Conservation (phyloP, 2,113 vertebrate species). For the Syngnathus scovelli region DNA sequence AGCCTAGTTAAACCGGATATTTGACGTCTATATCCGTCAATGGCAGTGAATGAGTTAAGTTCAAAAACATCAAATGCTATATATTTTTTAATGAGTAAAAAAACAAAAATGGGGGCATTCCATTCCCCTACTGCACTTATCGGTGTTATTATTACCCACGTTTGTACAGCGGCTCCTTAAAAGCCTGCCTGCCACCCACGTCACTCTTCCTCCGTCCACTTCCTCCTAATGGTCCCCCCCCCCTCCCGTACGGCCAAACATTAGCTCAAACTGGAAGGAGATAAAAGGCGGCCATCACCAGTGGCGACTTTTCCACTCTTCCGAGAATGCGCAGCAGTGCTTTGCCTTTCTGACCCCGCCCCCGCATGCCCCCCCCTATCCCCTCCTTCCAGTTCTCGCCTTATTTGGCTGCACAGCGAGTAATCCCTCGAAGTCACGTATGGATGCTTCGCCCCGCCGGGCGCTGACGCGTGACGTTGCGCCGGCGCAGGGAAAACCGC, state of each 20-base stretch:
- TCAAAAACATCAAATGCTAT: too few species aligned
- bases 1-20: too few species aligned
- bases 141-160: conserved; percentile 48
- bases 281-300: conserved; percentile 62
- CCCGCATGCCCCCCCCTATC: background rate
- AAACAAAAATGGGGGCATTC: too few species aligned
- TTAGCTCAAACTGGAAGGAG: conserved; percentile 59
- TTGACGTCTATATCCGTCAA: too few species aligned
- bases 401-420: conserved; percentile 82
- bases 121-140: conserved; percentile 13
- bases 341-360: background rate
- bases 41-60: too few species aligned
- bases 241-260: conserved; percentile 46
- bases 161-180: conserved; percentile 62
- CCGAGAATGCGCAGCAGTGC: background rate
- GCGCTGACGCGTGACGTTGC: conserved; percentile 29
- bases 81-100: too few species aligned
- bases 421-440: conserved; percentile 74
- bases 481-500: conserved; percentile 15
- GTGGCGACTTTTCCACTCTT: conserved; percentile 17
- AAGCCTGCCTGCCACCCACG: conserved; percentile 45
- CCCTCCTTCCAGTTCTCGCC: conserved; percentile 72
- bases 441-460: conserved; percentile 64
- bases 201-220: conserved; percentile 61
- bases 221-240: conserved; percentile 61